phyloP scores from a whole-genome alignment of 2,797 vertebrate genomes.

The Gephyroberyx darwinii region DNA sequence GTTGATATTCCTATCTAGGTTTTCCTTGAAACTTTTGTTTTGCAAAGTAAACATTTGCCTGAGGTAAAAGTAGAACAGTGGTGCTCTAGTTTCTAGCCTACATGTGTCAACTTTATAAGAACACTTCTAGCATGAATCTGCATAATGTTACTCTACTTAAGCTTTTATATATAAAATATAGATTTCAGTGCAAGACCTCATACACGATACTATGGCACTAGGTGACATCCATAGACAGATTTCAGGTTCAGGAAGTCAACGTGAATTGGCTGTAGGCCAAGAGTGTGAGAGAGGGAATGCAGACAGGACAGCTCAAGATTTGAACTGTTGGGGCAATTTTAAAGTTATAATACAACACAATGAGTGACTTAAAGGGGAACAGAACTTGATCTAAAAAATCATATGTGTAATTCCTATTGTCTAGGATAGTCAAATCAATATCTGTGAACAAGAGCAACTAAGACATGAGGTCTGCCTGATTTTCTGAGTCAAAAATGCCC shows the following conservation, averaged over 20 bases:
- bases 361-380: neutral
- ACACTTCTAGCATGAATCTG: slow-evolving; percentile 6
- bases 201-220: neutral
- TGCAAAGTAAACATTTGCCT: slow-evolving; percentile 16
- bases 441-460: neutral
- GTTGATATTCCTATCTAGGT: neutral
- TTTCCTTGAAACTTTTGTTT: neutral
- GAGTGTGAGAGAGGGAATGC: neutral
- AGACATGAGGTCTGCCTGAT: too few relatives aligned
- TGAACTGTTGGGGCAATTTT: neutral
- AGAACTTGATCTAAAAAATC: neutral
- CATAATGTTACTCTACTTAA: neutral
- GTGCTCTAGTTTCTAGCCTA: slow-evolving; percentile 65
- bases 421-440: neutral
- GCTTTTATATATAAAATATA: neutral
- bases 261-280: neutral
- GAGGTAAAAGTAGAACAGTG: slow-evolving; percentile 54
- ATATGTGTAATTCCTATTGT: neutral
- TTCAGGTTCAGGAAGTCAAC: neutral
- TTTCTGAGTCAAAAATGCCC: too few relatives aligned
- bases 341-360: neutral
- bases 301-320: neutral
- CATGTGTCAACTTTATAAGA: slow-evolving; percentile 47
- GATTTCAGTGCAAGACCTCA: neutral
- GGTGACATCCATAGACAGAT: neutral